Conservation (phyloP, 2,113 vertebrate species). For the Microcebus murinus region DNA sequence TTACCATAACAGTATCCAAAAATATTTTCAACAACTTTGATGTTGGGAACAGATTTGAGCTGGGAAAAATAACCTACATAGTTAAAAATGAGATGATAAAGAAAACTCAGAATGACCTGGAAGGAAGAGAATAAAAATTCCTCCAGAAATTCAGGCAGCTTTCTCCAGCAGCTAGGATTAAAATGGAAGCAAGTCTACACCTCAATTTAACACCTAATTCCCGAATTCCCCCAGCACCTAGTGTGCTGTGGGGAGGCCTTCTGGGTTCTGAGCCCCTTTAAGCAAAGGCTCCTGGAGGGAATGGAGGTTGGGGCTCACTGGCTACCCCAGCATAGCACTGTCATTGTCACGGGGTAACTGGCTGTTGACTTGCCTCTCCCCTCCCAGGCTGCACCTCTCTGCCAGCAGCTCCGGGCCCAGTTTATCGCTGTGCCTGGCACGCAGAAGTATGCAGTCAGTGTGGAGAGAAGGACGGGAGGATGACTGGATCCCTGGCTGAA, state of each 20-base stretch:
- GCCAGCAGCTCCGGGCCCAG: not conserved
- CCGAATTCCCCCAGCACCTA: rapidly evolving
- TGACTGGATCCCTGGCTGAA: no score
- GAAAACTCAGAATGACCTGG: not conserved
- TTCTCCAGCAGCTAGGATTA: not conserved
- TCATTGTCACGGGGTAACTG: rapidly evolving
- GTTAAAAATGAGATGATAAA: not conserved
- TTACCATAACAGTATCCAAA: not conserved
- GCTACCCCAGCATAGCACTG: not conserved
- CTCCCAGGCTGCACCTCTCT: rapidly evolving
- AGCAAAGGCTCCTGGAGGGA: not conserved
- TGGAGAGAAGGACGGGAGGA: not conserved
- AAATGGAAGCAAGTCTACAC: not conserved
- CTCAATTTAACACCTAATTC: no score
- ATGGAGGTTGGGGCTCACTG: not conserved
- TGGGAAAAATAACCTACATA: not conserved
- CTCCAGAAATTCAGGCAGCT: not conserved
- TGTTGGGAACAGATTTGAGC: not conserved
- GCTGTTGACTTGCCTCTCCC: no score
- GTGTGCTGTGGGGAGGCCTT: not conserved
- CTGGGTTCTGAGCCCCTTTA: not conserved
- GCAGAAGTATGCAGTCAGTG: rapidly evolving
- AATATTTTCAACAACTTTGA: not conserved
- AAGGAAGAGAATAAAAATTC: not conserved
- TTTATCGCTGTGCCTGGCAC: not conserved